Evolutionary conservation across 2,797 vertebrate genomes (phyloP).

Genomic region (Miichthys miiuy): DNA sequence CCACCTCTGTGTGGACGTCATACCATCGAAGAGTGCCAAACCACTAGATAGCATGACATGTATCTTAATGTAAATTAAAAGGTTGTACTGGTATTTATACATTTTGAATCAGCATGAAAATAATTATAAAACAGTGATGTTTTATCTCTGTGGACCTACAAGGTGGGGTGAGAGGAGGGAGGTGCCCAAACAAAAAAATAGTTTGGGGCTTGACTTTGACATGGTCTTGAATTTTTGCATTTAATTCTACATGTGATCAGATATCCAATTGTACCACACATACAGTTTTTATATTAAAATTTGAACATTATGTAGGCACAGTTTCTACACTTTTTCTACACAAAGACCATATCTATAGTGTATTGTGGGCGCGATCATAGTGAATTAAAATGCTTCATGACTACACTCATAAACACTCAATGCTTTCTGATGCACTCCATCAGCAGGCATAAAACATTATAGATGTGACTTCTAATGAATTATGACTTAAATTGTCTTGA

Average conservation of each 20-base stretch:
- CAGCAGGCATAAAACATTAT: too few relatives aligned
- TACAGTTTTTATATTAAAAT: neutral
- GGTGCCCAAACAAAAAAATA: neutral
- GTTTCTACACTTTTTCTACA: too few relatives aligned
- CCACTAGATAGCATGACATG: constrained; percentile 20
- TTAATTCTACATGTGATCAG: neutral
- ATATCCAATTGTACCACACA: neutral
- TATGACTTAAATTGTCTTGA: too few relatives aligned
- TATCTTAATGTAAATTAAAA: neutral
- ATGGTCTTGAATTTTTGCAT: too few relatives aligned
- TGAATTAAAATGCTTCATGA: too few relatives aligned
- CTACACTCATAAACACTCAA: too few relatives aligned
- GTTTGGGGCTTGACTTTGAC: neutral
- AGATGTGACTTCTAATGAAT: too few relatives aligned
- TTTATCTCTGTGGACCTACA: neutral
- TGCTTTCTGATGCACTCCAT: too few relatives aligned
- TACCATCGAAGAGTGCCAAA: constrained; percentile 22
- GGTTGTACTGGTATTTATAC: constrained; percentile 62
- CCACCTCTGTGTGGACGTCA: constrained; percentile 56
- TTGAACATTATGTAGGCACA: neutral
- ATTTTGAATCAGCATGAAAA: constrained; percentile 10
- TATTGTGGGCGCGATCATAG: too few relatives aligned
- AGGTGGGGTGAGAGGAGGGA: neutral
- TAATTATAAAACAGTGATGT: neutral
- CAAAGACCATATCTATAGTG: too few relatives aligned